phyloP scores from a whole-genome alignment of 2,113 vertebrate species.

The Regulus satrapa region DNA sequence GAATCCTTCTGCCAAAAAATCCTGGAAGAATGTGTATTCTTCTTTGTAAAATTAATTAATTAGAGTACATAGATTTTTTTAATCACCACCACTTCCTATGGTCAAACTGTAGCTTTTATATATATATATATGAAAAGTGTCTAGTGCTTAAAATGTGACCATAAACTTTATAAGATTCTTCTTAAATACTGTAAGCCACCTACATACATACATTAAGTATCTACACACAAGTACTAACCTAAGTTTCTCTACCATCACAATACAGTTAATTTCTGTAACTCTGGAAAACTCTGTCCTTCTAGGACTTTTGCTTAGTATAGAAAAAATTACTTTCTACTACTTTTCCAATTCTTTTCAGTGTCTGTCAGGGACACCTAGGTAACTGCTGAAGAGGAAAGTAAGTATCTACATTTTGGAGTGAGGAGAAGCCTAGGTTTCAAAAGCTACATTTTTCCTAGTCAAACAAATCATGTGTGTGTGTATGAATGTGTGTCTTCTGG shows the following conservation, averaged over 20 bases:
- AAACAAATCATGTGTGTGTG: accelerated
- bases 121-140: neutral
- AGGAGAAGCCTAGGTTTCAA: neutral
- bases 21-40: neutral
- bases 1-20: too few relatives aligned
- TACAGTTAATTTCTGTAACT: neutral
- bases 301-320: neutral
- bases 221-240: neutral
- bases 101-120: neutral
- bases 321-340: neutral
- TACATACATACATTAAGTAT: neutral
- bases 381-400: neutral
- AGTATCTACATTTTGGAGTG: neutral
- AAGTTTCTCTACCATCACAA: neutral
- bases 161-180: neutral
- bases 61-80: neutral
- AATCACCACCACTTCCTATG: neutral
- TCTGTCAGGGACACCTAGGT: neutral
- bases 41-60: neutral
- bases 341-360: neutral
- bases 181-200: neutral
- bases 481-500: neutral
- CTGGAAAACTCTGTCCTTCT: accelerated
- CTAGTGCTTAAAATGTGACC: neutral
- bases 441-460: neutral